phyloP scores from a whole-genome alignment of 1,140 invertebrate species.

The Proales similis region DNA sequence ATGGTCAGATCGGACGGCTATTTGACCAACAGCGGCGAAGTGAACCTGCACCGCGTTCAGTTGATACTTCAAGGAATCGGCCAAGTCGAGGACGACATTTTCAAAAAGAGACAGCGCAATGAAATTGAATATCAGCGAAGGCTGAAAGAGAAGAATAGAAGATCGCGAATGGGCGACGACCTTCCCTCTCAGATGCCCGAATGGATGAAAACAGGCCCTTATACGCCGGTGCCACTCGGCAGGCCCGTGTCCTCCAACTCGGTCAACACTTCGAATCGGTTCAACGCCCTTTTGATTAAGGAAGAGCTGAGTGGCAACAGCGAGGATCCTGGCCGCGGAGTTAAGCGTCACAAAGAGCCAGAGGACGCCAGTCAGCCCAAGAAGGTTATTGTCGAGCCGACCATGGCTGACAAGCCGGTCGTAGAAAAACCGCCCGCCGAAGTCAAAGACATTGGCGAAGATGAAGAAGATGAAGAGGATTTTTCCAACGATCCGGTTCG shows the following conservation, averaged over 20 bases:
- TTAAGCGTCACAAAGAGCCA: background rate
- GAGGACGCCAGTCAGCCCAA: background rate
- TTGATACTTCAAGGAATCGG: slow-evolving; percentile 78
- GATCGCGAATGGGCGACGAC: slow-evolving; percentile 14
- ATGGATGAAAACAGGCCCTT: slow-evolving; percentile 37
- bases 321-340: slow-evolving; percentile 1
- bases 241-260: background rate
- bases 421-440: background rate
- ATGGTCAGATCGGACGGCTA: slow-evolving; percentile 84
- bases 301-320: too few species aligned
- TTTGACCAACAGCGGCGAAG: slow-evolving; percentile 85
- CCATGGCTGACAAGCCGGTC: background rate
- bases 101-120: slow-evolving; percentile 74
- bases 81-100: slow-evolving; percentile 92
- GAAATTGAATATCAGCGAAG: slow-evolving; percentile 67
- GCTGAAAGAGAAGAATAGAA: slow-evolving; percentile 7
- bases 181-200: slow-evolving; percentile 18
- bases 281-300: too few species aligned
- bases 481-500: slow-evolving; percentile 86
- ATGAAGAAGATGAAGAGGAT: slow-evolving; percentile 58
- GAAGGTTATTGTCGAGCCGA: background rate
- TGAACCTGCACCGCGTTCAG: slow-evolving; percentile 83
- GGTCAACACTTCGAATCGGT: background rate
- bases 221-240: slow-evolving; percentile 3
- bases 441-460: background rate